Conservation (phyloP, 2,888 invertebrate species). For the Agrotis segetum region DNA sequence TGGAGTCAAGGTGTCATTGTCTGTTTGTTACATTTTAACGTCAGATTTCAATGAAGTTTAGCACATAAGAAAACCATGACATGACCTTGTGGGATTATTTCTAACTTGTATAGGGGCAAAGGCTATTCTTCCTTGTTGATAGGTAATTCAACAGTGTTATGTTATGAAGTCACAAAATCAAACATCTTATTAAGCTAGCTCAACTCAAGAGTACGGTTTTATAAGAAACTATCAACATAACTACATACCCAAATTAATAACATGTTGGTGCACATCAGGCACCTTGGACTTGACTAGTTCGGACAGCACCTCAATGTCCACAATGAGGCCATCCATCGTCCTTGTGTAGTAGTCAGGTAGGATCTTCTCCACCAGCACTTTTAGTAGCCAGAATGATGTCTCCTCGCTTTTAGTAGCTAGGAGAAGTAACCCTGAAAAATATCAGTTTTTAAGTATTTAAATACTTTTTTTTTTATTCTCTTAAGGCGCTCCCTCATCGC, state of each 20-base stretch:
- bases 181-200: too few species aligned
- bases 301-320: constrained; percentile 97
- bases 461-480: too few species aligned
- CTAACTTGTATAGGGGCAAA: neutral
- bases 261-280: constrained; percentile 95
- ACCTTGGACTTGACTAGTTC: constrained; percentile 96
- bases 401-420: constrained; percentile 97
- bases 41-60: neutral
- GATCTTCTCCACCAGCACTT: constrained; percentile 96
- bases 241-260: constrained; percentile 93
- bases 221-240: constrained; percentile 73
- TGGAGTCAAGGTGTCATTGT: neutral
- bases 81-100: neutral
- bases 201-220: too few species aligned
- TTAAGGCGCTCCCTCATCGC: too few species aligned
- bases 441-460: neutral
- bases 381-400: constrained; percentile 97
- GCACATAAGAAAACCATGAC: neutral
- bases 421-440: constrained; percentile 93
- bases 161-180: too few species aligned
- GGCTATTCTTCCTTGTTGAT: neutral
- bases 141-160: neutral
- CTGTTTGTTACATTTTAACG: neutral
- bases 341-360: constrained; percentile 97
- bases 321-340: constrained; percentile 97